phyloP scores from a whole-genome alignment of 1,140 invertebrate species.

The Drosophila ironensis region DNA sequence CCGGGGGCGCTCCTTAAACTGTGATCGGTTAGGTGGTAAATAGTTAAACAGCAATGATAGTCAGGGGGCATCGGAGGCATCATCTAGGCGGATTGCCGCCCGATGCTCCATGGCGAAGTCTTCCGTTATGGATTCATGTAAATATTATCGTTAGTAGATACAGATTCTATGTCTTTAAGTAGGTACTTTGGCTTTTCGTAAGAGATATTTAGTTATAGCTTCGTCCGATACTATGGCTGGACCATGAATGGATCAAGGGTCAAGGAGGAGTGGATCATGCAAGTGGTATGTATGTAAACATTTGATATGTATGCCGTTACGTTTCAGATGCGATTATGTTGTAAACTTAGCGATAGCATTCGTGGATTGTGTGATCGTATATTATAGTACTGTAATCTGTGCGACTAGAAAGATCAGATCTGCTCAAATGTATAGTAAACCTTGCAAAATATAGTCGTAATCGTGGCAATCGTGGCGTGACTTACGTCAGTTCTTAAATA shows the following conservation, averaged over 20 bases:
- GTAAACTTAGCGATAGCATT: slow-evolving; percentile 30
- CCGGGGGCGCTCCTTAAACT: slow-evolving; percentile 3
- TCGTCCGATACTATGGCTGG: slow-evolving; percentile 11
- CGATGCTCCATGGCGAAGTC: slow-evolving; percentile 35
- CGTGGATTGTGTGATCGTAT: slow-evolving; percentile 1
- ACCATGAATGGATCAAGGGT: slow-evolving; percentile 36
- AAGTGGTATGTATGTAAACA: slow-evolving; percentile 59
- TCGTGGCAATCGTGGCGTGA: slow-evolving; percentile 45
- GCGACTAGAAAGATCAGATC: slow-evolving; percentile 27
- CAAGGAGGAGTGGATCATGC: slow-evolving; percentile 46
- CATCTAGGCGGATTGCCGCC: not conserved
- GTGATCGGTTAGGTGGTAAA: slow-evolving; percentile 50
- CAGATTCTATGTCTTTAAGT: slow-evolving; percentile 67
- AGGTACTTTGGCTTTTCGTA: slow-evolving; percentile 74
- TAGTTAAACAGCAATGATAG: slow-evolving; percentile 57
- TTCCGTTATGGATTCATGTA: slow-evolving; percentile 45
- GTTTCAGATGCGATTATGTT: slow-evolving; percentile 61
- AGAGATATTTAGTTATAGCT: slow-evolving; percentile 51
- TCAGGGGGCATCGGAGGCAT: slow-evolving; percentile 33
- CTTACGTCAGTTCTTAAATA: slow-evolving; percentile 59
- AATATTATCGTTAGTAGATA: slow-evolving; percentile 56
- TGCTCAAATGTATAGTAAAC: slow-evolving; percentile 41
- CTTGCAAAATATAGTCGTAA: slow-evolving; percentile 67
- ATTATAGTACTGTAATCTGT: slow-evolving; percentile 12
- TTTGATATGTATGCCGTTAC: slow-evolving; percentile 78